Evolutionary conservation across 2,888 invertebrate species (phyloP).

Genomic region (Acanthosepion lycidas): DNA sequence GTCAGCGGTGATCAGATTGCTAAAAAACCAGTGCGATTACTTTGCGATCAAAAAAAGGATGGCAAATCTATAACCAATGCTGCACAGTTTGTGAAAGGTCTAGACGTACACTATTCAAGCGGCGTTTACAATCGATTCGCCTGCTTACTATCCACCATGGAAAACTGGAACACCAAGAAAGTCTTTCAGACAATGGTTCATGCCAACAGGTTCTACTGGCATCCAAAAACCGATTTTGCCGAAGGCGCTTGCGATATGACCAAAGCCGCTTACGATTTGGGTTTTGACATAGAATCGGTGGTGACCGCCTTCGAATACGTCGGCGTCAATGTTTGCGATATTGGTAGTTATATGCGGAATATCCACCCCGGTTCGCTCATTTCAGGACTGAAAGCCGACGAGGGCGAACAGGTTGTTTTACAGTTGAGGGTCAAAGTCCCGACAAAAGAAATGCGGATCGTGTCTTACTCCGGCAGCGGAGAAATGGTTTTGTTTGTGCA

Average conservation of each 20-base stretch:
- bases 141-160: constrained; percentile 51
- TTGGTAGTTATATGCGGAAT: constrained; percentile 48
- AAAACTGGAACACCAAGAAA: constrained; percentile 51
- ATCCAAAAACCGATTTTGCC: constrained; percentile 52
- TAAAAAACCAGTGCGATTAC: constrained; percentile 50
- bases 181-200: constrained; percentile 58
- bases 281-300: constrained; percentile 53
- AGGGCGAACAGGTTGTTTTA: neutral
- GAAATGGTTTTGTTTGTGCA: neutral
- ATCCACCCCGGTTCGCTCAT: neutral
- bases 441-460: neutral
- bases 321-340: constrained; percentile 55
- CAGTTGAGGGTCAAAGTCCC: neutral
- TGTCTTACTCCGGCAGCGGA: neutral
- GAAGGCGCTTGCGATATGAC: constrained; percentile 61
- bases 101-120: constrained; percentile 58
- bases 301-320: constrained; percentile 54
- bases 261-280: constrained; percentile 59
- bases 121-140: constrained; percentile 59
- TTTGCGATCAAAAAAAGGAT: constrained; percentile 54
- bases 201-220: constrained; percentile 61
- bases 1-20: constrained; percentile 52
- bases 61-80: constrained; percentile 56
- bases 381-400: neutral
- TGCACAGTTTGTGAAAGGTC: constrained; percentile 50